Evolutionary conservation across 2,888 invertebrate species (phyloP).

Genomic region (Protodeltote pygarga): DNA sequence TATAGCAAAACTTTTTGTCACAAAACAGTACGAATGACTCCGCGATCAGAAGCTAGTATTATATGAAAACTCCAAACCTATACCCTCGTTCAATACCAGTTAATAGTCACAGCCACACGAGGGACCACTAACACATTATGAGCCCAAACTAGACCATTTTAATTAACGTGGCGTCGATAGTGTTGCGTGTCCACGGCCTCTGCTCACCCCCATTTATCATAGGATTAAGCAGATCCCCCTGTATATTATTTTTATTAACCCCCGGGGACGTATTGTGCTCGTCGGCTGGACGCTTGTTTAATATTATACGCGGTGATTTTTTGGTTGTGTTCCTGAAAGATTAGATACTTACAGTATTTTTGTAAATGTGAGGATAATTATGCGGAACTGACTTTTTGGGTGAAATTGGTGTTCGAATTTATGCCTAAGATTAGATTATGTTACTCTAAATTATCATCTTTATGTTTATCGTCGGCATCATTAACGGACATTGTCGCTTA

Average conservation of each 20-base stretch:
- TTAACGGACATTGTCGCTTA: no score
- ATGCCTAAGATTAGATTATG: no score
- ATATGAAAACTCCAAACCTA: no score
- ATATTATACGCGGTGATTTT: conserved; percentile 42
- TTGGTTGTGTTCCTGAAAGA: conserved; percentile 16
- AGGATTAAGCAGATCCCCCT: conserved; percentile 73
- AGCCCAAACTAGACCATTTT: conserved; percentile 32
- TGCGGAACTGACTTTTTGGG: neutral
- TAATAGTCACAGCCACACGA: neutral
- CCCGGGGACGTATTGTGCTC: conserved; percentile 68
- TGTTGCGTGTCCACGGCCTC: conserved; percentile 42
- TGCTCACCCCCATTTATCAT: conserved; percentile 71
- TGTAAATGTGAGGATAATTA: neutral
- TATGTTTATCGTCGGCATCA: no score
- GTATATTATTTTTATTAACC: conserved; percentile 78
- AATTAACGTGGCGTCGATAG: conserved; percentile 40
- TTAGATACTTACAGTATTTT: neutral
- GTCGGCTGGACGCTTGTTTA: conserved; percentile 53
- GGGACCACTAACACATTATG: conserved; percentile 7
- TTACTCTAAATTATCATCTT: no score
- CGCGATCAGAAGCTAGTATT: no score
- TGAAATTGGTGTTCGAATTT: no score
- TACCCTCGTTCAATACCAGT: neutral
- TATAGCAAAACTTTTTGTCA: no score
- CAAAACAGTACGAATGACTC: no score